Conservation (phyloP, 2,888 invertebrate genomes). For the Atethmia centrago region DNA sequence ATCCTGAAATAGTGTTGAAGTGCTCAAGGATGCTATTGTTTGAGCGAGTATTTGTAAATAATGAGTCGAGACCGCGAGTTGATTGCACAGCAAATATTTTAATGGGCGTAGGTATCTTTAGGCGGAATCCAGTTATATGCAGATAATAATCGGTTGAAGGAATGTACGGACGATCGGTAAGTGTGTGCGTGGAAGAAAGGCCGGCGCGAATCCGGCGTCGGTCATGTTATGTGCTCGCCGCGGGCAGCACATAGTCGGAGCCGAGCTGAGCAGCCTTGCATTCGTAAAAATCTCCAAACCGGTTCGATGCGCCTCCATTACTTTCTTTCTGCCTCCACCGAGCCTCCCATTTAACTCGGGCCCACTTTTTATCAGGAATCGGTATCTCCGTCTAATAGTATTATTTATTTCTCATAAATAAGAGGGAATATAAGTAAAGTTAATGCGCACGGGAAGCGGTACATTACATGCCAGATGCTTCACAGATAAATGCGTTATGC, state of each 20-base stretch:
- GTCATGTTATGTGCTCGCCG: slow-evolving; percentile 86
- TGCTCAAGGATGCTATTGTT: slow-evolving; percentile 79
- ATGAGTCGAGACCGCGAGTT: slow-evolving; percentile 72
- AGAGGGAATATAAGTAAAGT: slow-evolving; percentile 89
- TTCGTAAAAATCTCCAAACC: slow-evolving; percentile 91
- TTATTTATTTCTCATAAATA: slow-evolving; percentile 91
- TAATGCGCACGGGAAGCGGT: slow-evolving; percentile 88
- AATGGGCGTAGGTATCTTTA: slow-evolving; percentile 80
- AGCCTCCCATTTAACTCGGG: slow-evolving; percentile 90
- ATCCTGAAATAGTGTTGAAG: slow-evolving; percentile 81
- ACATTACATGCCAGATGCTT: slow-evolving; percentile 86
- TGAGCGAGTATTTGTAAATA: slow-evolving; percentile 78
- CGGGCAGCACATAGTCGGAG: slow-evolving; percentile 85
- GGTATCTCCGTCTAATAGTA: slow-evolving; percentile 91
- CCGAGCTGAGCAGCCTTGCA: slow-evolving; percentile 87
- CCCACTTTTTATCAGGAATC: slow-evolving; percentile 91
- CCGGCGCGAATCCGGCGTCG: slow-evolving; percentile 88
- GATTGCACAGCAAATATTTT: slow-evolving; percentile 83
- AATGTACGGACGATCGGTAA: slow-evolving; percentile 72
- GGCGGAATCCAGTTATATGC: slow-evolving; percentile 85
- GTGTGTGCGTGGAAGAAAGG: slow-evolving; percentile 84
- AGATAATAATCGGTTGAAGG: slow-evolving; percentile 83
- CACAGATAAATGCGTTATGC: slow-evolving; percentile 83
- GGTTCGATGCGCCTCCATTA: slow-evolving; percentile 90
- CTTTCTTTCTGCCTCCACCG: slow-evolving; percentile 90